phyloP scores from a whole-genome alignment of 2,797 vertebrate genomes.

The Spondyliosoma cantharus region DNA sequence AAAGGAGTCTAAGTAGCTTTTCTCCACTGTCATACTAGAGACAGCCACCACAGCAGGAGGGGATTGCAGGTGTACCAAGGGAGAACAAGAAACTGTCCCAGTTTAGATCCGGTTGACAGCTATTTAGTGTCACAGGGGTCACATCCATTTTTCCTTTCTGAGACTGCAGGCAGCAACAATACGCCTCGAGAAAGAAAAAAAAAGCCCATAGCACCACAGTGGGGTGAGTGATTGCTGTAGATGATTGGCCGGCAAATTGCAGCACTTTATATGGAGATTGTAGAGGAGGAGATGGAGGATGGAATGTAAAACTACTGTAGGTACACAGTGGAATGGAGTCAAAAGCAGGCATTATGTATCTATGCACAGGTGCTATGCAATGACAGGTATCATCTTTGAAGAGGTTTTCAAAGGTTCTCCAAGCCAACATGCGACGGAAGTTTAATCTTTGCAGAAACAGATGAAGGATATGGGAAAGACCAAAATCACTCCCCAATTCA shows the following conservation, averaged over 20 bases:
- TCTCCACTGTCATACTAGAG: slow-evolving; percentile 67
- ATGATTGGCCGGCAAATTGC: slow-evolving; percentile 56
- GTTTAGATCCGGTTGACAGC: slow-evolving; percentile 79
- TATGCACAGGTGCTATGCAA: slow-evolving; percentile 15
- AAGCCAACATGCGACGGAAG: not conserved
- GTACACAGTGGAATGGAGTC: slow-evolving; percentile 31
- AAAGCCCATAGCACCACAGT: slow-evolving; percentile 38
- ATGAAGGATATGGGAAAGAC: too few relatives aligned
- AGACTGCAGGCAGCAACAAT: slow-evolving; percentile 57
- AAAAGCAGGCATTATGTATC: slow-evolving; percentile 12
- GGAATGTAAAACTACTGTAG: slow-evolving; percentile 23
- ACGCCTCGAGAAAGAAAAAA: slow-evolving; percentile 32
- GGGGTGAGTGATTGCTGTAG: slow-evolving; percentile 45
- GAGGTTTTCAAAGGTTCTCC: not conserved
- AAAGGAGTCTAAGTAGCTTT: slow-evolving; percentile 67
- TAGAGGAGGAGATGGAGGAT: slow-evolving; percentile 40
- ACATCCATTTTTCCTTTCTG: slow-evolving; percentile 67
- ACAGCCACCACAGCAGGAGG: slow-evolving; percentile 70
- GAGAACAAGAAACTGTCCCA: slow-evolving; percentile 73
- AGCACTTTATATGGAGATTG: slow-evolving; percentile 71
- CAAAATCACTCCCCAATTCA: too few relatives aligned
- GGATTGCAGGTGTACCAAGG: slow-evolving; percentile 68
- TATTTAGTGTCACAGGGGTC: slow-evolving; percentile 74
- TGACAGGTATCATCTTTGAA: slow-evolving; percentile 21
- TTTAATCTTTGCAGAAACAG: not conserved